Conservation (phyloP, 2,113 vertebrate genomes). For the Laterallus jamaicensis region DNA sequence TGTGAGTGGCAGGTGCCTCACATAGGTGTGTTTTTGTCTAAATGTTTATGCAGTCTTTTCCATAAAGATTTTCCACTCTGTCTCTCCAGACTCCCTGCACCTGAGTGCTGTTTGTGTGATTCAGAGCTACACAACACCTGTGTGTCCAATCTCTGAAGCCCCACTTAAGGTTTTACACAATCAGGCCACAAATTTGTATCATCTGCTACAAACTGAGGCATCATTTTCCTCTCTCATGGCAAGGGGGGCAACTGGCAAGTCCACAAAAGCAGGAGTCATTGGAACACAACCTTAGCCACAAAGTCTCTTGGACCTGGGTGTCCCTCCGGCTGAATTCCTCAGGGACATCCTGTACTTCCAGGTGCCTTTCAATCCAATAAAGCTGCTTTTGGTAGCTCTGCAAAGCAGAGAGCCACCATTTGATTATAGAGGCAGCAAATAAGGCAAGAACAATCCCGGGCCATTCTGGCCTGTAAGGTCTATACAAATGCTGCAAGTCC, state of each 20-base stretch:
- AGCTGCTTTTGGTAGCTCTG: slow-evolving; percentile 5
- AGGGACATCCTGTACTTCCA: slow-evolving; percentile 16
- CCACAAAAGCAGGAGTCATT: not conserved
- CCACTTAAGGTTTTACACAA: not conserved
- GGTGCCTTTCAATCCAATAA: not conserved
- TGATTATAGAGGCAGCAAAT: slow-evolving; percentile 22
- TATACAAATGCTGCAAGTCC: slow-evolving; percentile 45
- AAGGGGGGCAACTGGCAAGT: not conserved
- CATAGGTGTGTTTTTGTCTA: not conserved
- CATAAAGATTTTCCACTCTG: not conserved
- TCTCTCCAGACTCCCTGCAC: not conserved
- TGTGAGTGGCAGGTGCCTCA: not conserved
- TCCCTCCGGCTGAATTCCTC: not conserved
- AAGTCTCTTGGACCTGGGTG: not conserved
- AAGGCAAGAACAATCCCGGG: slow-evolving; percentile 46
- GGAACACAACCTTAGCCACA: not conserved
- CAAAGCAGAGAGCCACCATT: not conserved
- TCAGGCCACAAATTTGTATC: not conserved
- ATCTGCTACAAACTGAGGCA: not conserved
- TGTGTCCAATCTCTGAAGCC: not conserved
- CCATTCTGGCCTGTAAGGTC: slow-evolving; percentile 21
- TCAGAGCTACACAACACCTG: not conserved
- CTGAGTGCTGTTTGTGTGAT: not conserved
- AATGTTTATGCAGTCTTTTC: not conserved
- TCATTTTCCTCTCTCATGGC: not conserved